Evolutionary conservation across 2,888 invertebrate species (phyloP), one percentile per base, ranked within the genome.

Genomic region (Pachliopta kotzebuea): DNA sequence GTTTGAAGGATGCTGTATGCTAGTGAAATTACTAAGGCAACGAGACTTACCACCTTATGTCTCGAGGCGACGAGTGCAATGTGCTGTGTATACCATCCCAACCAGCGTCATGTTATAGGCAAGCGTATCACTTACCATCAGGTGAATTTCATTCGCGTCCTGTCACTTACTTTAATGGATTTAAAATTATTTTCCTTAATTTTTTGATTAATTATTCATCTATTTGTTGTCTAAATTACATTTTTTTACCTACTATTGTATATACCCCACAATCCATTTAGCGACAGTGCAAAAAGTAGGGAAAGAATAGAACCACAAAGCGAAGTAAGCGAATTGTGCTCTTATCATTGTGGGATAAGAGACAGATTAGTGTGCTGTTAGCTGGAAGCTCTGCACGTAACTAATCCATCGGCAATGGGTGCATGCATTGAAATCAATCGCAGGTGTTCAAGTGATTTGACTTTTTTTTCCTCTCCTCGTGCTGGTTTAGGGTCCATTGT

Each of bases 381-480:
- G 56, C 50, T 37, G 14, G 21, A 23, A 55, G 21, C 31, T 62
- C 62, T 52, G 59, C 56, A 56, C 79, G 82, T 77, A 78, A 78
- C 81, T 78, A 88, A 90, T 89, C 86, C 83, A 88, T 86, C 83
- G 83, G 81, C 83, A 81, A 85, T 81, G 78, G 78, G 79, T 81
- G 78, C 77, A 83, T 88, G 78, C 77, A 83, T 88, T 83, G 81
- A 83, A 83, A 78, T 78, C 76, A 83, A 85, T 86, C 81, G 88
- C 90, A 91, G 90, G 90, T 91, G 90, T 88, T 81, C 81, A 75
- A 78, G 78, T 90, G 90, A 90, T 80, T 84, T 76, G 79, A 81
- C 81, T 82, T 49, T 85, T 86, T 86, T 88, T 78, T 72, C 79
- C 74, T 68, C 68, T 71, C 65, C 71, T 73, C 71, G 73, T 75